A percentile compares a stretch with the other conserved stretches of the same genome.
These are phyloP conservation scores for Eupristina koningsbergeri DNA, from an alignment of 1,140 invertebrate species.

Conservation along the genomic window DNA sequence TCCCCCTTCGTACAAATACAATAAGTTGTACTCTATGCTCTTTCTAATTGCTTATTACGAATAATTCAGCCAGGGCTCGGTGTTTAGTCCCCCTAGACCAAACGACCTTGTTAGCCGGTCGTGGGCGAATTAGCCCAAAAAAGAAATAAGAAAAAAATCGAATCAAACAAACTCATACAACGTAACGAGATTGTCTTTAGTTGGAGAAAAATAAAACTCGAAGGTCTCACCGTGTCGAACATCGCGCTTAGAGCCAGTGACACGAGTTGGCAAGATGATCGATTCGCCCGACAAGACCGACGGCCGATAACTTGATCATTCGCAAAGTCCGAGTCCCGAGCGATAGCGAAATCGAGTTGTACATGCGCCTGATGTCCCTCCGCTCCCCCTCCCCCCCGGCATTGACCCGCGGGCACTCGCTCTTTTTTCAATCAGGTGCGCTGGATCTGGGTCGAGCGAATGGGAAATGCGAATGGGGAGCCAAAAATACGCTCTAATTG, in stretches of 20 bases:
- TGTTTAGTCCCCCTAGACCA: too few relatives aligned
- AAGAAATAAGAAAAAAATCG: neutral
- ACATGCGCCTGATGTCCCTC: neutral
- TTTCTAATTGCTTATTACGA: neutral
- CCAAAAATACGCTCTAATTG: constrained; percentile 39
- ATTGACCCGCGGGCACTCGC: too few relatives aligned
- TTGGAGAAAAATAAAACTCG: neutral
- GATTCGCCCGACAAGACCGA: neutral
- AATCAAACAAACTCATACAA: neutral
- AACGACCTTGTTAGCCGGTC: too few relatives aligned
- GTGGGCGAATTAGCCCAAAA: too few relatives aligned
- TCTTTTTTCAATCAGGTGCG: neutral
- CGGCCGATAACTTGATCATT: neutral
- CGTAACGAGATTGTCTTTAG: neutral
- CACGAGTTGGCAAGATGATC: neutral
- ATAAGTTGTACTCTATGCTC: neutral
- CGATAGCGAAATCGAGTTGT: neutral
- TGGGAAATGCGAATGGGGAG: neutral
- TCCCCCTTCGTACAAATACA: neutral
- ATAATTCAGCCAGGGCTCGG: too few relatives aligned
- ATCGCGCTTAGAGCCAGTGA: neutral
- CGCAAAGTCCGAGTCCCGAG: neutral
- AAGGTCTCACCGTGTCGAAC: neutral
- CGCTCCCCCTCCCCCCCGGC: too few relatives aligned
- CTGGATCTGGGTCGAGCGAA: neutral